phyloP scores from a whole-genome alignment of 2,888 invertebrate species.

The Leucophora obtusa region DNA sequence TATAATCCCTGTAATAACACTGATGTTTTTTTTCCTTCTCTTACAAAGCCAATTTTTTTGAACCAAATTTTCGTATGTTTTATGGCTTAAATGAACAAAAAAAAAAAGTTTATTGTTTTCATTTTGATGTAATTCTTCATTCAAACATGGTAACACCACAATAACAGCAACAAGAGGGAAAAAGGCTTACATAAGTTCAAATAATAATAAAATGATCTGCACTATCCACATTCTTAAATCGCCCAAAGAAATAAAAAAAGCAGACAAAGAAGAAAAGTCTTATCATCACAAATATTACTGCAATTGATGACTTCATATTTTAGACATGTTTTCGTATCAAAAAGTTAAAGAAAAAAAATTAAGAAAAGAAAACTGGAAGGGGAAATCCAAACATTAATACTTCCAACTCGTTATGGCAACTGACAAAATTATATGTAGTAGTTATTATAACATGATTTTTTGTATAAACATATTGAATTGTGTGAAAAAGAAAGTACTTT shows the following conservation, averaged over 20 bases:
- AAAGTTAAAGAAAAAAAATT: not conserved
- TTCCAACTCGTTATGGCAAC: slow-evolving; percentile 32
- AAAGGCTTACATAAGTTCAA: slow-evolving; percentile 24
- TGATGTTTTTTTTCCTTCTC: slow-evolving; percentile 3
- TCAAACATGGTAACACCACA: not conserved
- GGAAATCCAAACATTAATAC: slow-evolving; percentile 10
- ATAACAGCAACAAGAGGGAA: not conserved
- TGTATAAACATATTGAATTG: slow-evolving; percentile 15
- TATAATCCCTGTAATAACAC: slow-evolving; percentile 13
- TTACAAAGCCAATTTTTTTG: not conserved
- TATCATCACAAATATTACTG: slow-evolving; percentile 13
- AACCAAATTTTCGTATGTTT: slow-evolving; percentile 6
- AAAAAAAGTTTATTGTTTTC: slow-evolving; percentile 38
- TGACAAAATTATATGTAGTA: slow-evolving; percentile 14
- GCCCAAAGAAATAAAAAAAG: slow-evolving; percentile 10
- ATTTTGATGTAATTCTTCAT: slow-evolving; percentile 14
- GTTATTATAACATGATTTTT: slow-evolving; percentile 27
- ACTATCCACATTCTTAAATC: slow-evolving; percentile 8
- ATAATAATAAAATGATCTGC: slow-evolving; percentile 3
- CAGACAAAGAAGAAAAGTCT: not conserved
- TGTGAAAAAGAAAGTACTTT: slow-evolving; percentile 21
- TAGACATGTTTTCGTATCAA: slow-evolving; percentile 2
- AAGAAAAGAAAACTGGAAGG: not conserved
- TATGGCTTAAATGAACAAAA: slow-evolving; percentile 3
- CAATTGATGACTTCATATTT: slow-evolving; percentile 38